Evolutionary conservation across 1,140 invertebrate genomes (phyloP).

Genomic region (Neelides sp.): DNA sequence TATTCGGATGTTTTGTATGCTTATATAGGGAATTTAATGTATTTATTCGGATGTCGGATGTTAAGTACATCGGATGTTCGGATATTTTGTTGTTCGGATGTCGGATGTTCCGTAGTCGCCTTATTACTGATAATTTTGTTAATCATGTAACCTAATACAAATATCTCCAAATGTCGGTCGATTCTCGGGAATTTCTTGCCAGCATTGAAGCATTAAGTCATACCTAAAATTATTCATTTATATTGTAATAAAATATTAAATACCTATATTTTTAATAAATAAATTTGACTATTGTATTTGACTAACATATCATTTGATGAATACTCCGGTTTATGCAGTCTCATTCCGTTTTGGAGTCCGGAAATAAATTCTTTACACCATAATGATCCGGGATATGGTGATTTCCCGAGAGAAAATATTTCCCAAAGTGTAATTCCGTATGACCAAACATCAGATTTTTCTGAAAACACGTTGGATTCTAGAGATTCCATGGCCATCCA

Average conservation of each 20-base stretch:
- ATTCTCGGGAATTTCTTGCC: not conserved
- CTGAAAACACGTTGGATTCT: conserved; percentile 37
- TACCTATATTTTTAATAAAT: not conserved
- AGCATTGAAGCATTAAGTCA: conserved; percentile 7
- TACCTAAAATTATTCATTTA: not conserved
- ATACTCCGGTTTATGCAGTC: conserved; percentile 6
- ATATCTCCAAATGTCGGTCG: conserved; percentile 15
- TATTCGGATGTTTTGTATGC: no score
- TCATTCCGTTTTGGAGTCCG: not conserved
- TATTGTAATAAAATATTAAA: not conserved
- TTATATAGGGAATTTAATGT: no score
- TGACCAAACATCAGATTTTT: conserved; percentile 41
- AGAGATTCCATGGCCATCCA: conserved; percentile 42
- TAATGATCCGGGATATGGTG: conserved; percentile 25
- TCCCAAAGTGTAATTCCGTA: conserved; percentile 39
- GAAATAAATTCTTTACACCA: conserved; percentile 12
- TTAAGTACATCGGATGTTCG: no score
- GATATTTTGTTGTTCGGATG: no score
- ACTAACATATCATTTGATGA: conserved; percentile 10
- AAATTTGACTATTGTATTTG: no score
- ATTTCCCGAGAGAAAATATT: conserved; percentile 37
- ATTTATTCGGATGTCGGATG: no score
- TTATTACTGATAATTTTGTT: no score
- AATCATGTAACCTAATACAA: no score
- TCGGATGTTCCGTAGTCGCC: no score